A percentile compares a stretch with the other conserved stretches of the same genome.
Conservation (phyloP, 2,113 vertebrate genomes). For the Pituophis catenifer region DNA sequence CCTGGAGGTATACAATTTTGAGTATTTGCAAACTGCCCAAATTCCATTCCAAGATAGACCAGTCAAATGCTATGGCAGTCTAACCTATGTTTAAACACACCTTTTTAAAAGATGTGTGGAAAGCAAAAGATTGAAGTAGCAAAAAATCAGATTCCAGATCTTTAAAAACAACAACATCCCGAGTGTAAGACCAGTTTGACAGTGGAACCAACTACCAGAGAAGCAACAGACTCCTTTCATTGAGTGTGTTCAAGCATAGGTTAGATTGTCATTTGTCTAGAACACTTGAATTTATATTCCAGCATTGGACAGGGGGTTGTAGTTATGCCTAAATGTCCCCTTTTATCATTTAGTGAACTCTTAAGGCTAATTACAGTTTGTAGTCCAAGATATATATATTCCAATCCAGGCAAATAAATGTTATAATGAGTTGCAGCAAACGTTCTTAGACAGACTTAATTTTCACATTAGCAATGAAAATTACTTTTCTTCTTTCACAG, state of each 20-base stretch:
- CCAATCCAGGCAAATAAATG: background rate
- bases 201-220: background rate
- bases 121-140: background rate
- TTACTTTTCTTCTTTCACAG: background rate
- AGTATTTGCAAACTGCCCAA: background rate
- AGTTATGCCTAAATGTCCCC: background rate
- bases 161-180: background rate
- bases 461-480: background rate
- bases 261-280: background rate
- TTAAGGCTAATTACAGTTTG: background rate
- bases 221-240: background rate
- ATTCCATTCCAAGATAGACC: background rate
- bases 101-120: background rate
- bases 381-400: background rate
- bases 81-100: background rate
- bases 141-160: background rate
- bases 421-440: background rate
- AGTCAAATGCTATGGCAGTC: background rate
- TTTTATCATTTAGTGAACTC: background rate
- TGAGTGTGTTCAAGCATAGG: background rate
- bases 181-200: background rate
- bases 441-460: background rate
- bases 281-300: background rate
- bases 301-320: background rate
- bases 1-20: background rate